Evolutionary conservation across 2,888 invertebrate genomes (phyloP), one percentile per base, ranked within the genome.

Genomic region (Mystacides longicornis): DNA sequence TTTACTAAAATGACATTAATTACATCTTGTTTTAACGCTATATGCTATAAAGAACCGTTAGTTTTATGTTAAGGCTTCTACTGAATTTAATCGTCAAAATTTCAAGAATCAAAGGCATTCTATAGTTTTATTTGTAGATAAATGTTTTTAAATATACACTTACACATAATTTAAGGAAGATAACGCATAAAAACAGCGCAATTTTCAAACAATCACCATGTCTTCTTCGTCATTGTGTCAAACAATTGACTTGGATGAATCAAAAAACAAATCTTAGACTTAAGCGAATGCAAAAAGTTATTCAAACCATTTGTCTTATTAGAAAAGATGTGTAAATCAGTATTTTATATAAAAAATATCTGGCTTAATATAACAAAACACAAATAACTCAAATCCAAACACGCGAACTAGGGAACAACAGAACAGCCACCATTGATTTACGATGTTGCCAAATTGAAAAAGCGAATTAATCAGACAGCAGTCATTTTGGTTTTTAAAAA

Each of bases 341-440:
- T 3, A 37, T 37, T 37, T 37, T n/a, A 37, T 14, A 3, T n/a
- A 4, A 3, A 37, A 37, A 37, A 37, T 37, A 3, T 37, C 3
- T 16, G 37, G 16, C 37, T 14, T 14, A 68, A 59, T 57, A 69
- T 68, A 67, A 70, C 71, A 73, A 74, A 69, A 72, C 74, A 73
- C 69, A 72, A 66, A 73, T 71, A 70, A 69, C 69, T 64, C 67
- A 66, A 73, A 73, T 75, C 74, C 74, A 74, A 73, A 71, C 70
- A 71, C 69, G 71, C 71, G 71, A 73, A 74, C 69, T 74, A 72
- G 68, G 74, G 71, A 76, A 73, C 74, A 75, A 76, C 75, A 77
- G 72, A 73, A 71, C 71, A 72, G 75, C 75, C 75, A 76, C 76
- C 67, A 75, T 73, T 49, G 18, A 53, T 33, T 52, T 45, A 46